phyloP scores from a whole-genome alignment of 2,888 invertebrate genomes.

The Cinara cedri region DNA sequence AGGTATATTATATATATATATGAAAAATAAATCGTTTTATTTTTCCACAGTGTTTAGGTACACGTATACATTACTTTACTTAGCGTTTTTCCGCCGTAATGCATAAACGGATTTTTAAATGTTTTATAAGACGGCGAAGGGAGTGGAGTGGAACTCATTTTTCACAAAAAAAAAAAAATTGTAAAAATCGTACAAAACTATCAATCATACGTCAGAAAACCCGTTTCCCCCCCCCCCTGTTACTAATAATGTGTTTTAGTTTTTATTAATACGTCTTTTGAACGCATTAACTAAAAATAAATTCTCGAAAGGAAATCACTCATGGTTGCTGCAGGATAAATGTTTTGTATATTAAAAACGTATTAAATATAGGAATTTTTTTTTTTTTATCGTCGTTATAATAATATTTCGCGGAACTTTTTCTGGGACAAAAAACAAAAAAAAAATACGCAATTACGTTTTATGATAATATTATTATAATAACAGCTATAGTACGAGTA shows the following conservation, averaged over 20 bases:
- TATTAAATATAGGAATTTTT: too few species aligned
- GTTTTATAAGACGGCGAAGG: background rate
- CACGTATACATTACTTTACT: background rate
- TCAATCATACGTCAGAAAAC: background rate
- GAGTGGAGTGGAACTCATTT: background rate
- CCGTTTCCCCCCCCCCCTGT: background rate
- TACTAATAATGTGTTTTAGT: background rate
- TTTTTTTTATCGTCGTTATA: too few species aligned
- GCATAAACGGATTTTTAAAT: slow-evolving; percentile 14
- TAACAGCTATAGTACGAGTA: too few species aligned
- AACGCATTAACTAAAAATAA: background rate
- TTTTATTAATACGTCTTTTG: slow-evolving; percentile 2
- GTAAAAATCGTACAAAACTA: slow-evolving; percentile 23
- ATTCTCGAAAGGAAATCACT: background rate
- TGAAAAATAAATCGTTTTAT: background rate
- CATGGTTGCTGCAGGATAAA: background rate
- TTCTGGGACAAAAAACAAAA: background rate
- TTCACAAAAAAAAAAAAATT: slow-evolving; percentile 2
- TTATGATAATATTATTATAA: too few species aligned
- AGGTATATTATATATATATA: background rate
- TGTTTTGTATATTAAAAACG: slow-evolving; percentile 1
- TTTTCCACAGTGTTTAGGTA: background rate
- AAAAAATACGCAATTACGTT: too few species aligned
- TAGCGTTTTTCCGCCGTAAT: background rate
- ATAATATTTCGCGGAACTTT: background rate